These are phyloP conservation scores for Automeris io DNA, from an alignment of 2,888 invertebrate genomes.

Conservation along the genomic window DNA sequence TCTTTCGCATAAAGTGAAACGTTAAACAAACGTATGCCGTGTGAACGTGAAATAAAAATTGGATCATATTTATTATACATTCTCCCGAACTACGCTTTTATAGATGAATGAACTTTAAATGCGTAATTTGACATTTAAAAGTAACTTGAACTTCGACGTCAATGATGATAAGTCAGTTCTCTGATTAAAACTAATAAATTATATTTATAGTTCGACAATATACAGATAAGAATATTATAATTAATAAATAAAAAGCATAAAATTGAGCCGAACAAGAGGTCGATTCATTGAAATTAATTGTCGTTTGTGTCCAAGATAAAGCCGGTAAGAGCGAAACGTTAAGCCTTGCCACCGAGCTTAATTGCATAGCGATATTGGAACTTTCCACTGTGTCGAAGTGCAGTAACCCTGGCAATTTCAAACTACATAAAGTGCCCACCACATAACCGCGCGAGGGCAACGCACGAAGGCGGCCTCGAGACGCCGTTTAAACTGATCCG, in stretches of 20 bases:
- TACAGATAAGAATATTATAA: neutral
- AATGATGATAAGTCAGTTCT: too few species aligned
- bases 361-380: conserved; percentile 30
- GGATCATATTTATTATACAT: too few species aligned
- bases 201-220: too few species aligned
- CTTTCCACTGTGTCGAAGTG: conserved; percentile 37
- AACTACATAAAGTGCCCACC: conserved; percentile 32
- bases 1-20: too few species aligned
- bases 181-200: too few species aligned
- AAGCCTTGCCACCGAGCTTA: conserved; percentile 18
- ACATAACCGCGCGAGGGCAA: conserved; percentile 44
- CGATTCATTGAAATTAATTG: conserved; percentile 3
- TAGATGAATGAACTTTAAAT: too few species aligned
- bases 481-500: conserved; percentile 35
- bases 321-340: conserved; percentile 11
- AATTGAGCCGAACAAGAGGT: neutral
- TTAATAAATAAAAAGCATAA: neutral
- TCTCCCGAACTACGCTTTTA: too few species aligned
- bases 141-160: too few species aligned
- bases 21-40: too few species aligned
- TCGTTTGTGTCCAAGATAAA: conserved; percentile 12
- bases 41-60: too few species aligned
- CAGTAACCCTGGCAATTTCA: conserved; percentile 32
- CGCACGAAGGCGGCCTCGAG: conserved; percentile 51
- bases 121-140: too few species aligned